Evolutionary conservation across 2,797 vertebrate species (phyloP), one percentile per base, ranked within the genome.

Genomic region (Todus mexicanus): DNA sequence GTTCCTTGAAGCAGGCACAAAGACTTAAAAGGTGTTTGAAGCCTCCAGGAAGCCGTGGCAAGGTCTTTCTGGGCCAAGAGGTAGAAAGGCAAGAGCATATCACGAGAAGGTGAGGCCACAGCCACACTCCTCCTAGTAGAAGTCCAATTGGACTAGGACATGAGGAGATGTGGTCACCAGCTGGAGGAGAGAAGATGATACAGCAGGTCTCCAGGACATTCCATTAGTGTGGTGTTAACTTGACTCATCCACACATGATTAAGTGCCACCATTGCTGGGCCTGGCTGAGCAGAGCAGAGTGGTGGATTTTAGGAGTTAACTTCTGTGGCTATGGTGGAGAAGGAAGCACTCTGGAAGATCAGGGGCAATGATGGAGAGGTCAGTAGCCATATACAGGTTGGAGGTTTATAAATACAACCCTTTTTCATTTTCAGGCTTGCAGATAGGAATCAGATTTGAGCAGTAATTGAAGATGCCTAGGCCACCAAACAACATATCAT

Each of bases 401-500:
- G 59, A 35, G 17, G 27, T 42, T 85, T 38, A 42, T 5, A 64
- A 80, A 85, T 5, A 19, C 6, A 59, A 7, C 10, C 6, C 12
- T 38, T 45, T 19, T 14, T 72, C 3, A 0, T 29, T 65, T 31
- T 65, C 54, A 45, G 13, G 15, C 21, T 37, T 17, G 66, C 59
- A 69, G 48, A 26, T 1, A 21, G 31, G 51, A 77, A 15, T 23
- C 18, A 25, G 13, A 33, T 38, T 16, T 48, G 69, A 71, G 61
- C 70, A 7, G 9, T 0, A 3, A 4, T 3, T 7, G 57, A 23
- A 74, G 56, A 2, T 21, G 40, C 7, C 9, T 0, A 0, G 4
- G n/a, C 33, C 75, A n/a, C 35, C 71, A 38, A 48, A 16, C 47
- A 37, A 7, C 0, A 1, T 27, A 18, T 35, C 27, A 20, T 8